These are phyloP conservation scores for Leuctra nigra DNA, from an alignment of 2,888 invertebrate species.

Conservation along the genomic window DNA sequence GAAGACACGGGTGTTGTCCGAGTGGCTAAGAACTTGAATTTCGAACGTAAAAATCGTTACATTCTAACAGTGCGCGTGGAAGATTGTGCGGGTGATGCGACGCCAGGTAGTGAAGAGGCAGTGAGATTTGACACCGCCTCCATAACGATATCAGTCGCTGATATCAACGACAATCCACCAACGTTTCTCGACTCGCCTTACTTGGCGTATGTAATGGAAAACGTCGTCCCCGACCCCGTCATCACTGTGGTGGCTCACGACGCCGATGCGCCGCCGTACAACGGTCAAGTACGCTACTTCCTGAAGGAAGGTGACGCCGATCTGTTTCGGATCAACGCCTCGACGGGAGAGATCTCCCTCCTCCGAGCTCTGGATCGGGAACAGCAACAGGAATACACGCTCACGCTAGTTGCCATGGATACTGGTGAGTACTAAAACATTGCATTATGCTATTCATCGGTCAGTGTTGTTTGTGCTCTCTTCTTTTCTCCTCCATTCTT, in stretches of 20 bases:
- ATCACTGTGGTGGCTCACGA: conserved; percentile 79
- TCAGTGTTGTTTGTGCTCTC: no score
- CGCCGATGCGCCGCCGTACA: conserved; percentile 85
- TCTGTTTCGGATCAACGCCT: conserved; percentile 85
- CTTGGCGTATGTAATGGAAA: conserved; percentile 89
- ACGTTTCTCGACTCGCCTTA: conserved; percentile 93
- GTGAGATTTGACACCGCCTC: conserved; percentile 62
- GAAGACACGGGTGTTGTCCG: conserved; percentile 87
- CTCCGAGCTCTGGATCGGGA: conserved; percentile 79
- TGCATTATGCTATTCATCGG: no score
- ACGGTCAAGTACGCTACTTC: conserved; percentile 85
- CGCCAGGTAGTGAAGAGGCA: conserved; percentile 40
- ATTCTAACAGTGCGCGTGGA: conserved; percentile 78
- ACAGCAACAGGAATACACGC: conserved; percentile 71
- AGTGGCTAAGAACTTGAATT: conserved; percentile 89
- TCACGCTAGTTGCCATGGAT: conserved; percentile 89
- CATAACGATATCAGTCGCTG: conserved; percentile 70
- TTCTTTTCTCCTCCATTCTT: no score
- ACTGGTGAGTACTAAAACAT: conserved; percentile 59
- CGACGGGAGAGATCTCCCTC: conserved; percentile 83
- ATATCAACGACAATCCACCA: conserved; percentile 92
- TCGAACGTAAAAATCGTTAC: conserved; percentile 82
- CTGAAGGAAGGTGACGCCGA: conserved; percentile 90
- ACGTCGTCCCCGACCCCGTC: conserved; percentile 59
- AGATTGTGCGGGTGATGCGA: conserved; percentile 64